Evolutionary conservation across 1,140 invertebrate genomes (phyloP).

Genomic region (Bemisia tabaci): DNA sequence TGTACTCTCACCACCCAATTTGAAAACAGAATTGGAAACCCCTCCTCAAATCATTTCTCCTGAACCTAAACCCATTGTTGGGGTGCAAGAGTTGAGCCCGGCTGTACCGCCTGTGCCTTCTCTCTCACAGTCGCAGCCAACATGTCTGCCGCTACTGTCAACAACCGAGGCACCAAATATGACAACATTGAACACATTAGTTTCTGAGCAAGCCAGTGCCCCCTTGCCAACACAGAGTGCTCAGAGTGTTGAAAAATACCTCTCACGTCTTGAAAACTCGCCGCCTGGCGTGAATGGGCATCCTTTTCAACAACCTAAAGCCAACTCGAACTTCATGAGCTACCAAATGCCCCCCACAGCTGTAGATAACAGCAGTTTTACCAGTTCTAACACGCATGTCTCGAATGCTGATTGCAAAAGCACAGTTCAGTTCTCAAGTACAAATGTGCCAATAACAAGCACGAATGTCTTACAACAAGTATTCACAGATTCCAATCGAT

Average conservation of each 20-base stretch:
- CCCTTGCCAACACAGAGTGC: not conserved
- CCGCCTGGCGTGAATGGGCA: not conserved
- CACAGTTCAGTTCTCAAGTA: not conserved
- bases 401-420: not conserved
- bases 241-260: not conserved
- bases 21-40: not conserved
- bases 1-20: not conserved
- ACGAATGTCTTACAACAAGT: not conserved
- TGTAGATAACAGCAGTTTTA: not conserved
- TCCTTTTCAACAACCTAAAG: not conserved
- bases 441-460: not conserved
- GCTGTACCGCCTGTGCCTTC: not conserved
- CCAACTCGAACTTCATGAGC: not conserved
- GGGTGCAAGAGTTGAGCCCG: not conserved
- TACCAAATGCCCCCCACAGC: not conserved
- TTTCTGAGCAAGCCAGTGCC: not conserved
- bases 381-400: not conserved
- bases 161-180: not conserved
- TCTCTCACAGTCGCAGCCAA: not conserved
- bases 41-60: not conserved
- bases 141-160: not conserved
- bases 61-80: not conserved
- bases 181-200: not conserved
- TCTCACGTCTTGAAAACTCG: not conserved
- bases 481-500: not conserved